phyloP scores from a whole-genome alignment of 2,888 invertebrate genomes.

The Hypercompe scribonia region DNA sequence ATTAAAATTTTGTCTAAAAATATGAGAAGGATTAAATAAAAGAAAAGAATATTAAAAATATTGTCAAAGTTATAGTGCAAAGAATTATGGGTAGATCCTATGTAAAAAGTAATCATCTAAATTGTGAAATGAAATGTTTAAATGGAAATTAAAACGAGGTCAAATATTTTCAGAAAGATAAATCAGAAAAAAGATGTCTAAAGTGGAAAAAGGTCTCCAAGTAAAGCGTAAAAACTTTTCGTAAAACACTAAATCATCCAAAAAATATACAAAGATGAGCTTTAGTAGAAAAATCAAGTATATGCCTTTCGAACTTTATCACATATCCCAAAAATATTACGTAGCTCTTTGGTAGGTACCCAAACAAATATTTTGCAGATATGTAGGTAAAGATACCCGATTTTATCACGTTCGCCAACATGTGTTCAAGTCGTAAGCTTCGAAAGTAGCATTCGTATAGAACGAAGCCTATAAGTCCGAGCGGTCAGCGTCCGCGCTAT shows the following conservation, averaged over 20 bases:
- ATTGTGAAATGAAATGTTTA: background rate
- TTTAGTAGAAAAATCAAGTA: constrained; percentile 35
- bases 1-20: background rate
- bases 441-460: constrained; percentile 36
- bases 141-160: background rate
- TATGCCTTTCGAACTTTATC: constrained; percentile 36
- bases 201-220: background rate
- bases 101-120: background rate
- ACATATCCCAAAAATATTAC: constrained; percentile 32
- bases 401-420: constrained; percentile 46
- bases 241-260: background rate
- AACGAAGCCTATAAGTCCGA: constrained; percentile 43
- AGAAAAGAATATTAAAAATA: background rate
- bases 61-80: background rate
- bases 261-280: constrained; percentile 18
- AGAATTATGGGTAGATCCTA: background rate
- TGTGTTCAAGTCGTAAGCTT: constrained; percentile 46
- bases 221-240: background rate
- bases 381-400: constrained; percentile 35
- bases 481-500: constrained; percentile 49
- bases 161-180: background rate
- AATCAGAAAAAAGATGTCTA: background rate
- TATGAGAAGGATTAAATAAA: background rate
- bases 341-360: constrained; percentile 23
- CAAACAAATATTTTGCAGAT: constrained; percentile 44